phyloP scores from a whole-genome alignment of 2,113 vertebrate genomes.

The Pterophyllum scalare region DNA sequence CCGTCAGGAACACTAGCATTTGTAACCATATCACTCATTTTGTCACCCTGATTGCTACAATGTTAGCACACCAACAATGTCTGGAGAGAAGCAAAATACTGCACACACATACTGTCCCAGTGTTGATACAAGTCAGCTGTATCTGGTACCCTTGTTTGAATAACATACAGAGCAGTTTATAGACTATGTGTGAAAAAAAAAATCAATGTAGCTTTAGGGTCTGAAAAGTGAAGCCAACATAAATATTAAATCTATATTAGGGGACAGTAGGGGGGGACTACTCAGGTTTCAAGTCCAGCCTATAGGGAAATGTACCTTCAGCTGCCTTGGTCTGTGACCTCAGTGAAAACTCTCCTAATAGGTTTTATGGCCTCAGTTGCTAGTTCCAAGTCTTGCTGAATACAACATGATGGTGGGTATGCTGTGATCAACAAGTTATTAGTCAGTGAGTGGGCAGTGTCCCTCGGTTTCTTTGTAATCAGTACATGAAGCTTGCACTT shows the following conservation, averaged over 20 bases:
- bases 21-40: too few species aligned
- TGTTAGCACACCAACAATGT: background rate
- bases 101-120: background rate
- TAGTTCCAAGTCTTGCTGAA: too few species aligned
- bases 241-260: background rate
- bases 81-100: background rate
- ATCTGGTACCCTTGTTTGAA: background rate
- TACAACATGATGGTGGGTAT: background rate
- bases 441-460: background rate
- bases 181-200: background rate
- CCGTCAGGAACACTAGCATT: background rate
- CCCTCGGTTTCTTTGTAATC: background rate
- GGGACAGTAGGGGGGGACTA: background rate
- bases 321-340: background rate
- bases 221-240: background rate
- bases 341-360: background rate
- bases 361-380: background rate
- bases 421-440: background rate
- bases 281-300: background rate
- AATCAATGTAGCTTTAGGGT: too few species aligned
- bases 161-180: background rate
- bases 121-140: too few species aligned
- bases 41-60: too few species aligned
- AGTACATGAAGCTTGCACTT: background rate
- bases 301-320: background rate